These are phyloP conservation scores for Carassius carassius DNA, from an alignment of 2,113 vertebrate species.

Conservation along the genomic window DNA sequence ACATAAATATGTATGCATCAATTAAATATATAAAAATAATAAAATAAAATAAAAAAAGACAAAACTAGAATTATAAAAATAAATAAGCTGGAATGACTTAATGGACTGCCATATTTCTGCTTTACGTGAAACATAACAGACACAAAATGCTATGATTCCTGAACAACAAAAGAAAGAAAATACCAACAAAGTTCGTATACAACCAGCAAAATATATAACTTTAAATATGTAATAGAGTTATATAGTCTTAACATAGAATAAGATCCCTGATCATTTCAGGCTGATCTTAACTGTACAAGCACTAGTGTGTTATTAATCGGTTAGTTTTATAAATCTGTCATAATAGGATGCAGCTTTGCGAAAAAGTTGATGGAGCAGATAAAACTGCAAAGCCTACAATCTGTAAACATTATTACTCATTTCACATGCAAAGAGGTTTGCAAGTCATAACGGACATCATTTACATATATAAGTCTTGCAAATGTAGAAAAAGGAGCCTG, in stretches of 20 bases:
- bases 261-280: background rate
- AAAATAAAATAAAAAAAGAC: background rate
- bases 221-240: background rate
- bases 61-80: background rate
- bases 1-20: background rate
- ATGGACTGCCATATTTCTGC: background rate
- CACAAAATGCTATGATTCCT: background rate
- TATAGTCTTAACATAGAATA: background rate
- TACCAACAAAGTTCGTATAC: background rate
- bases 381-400: background rate
- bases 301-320: background rate
- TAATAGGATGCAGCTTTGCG: background rate
- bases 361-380: background rate
- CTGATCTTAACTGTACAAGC: background rate
- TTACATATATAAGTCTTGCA: background rate
- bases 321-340: background rate
- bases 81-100: background rate
- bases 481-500: background rate
- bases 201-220: background rate
- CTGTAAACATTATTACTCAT: background rate
- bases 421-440: background rate
- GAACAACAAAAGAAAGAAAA: background rate
- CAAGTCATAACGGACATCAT: background rate
- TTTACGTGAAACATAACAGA: background rate
- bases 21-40: background rate